Base-by-base conservation (phyloP, 2,888 invertebrate species). In the Scaptomyza reducta region DNA sequence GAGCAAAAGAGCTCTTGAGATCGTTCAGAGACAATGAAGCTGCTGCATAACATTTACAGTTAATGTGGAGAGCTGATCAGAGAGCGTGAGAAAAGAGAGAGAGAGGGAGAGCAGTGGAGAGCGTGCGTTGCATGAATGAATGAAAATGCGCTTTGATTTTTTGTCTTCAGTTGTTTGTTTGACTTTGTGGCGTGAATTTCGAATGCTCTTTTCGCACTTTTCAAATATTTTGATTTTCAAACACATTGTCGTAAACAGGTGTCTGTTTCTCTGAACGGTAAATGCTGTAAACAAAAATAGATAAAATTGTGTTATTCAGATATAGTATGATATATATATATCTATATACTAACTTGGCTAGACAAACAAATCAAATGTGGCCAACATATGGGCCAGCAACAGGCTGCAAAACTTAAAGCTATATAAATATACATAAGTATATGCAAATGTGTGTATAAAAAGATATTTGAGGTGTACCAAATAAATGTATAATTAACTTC, bases 61-160 rank as follows among this genome's bases (percentile, higher is more conserved):
- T 31, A 35, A 6, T 44, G 49, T 31, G 51, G 60, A 60, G 62
- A 60, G 62, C 49, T 60, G 60, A n/a, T 50, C 22, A 63, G 31
- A 33, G 18, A 22, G 27, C 2, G 59, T 59, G 41, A 16, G 14
- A 11, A 49, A 22, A 16, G 51, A 14, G 29, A n/a, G 58, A 56
- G 59, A 27, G 51, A 31, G 27, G 35, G 50, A 41, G 56, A 35
- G 22, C 13, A 18, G 40, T 13, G 29, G 31, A 22, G 46, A 42
- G 42, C 27, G 60, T 33, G 10, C 18, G 33, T 40, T 25, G 51
- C 33, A 42, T 72, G 69, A 29, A 72, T 78, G 76, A 79, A 79
- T 82, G 84, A 76, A 79, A 79, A 82, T 77, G 68, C 62, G 70
- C 58, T 79, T 70, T 58, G 66, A 70, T 74, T 80, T 82, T 74